Evolutionary conservation across 2,113 vertebrate species (phyloP), one percentile per base, ranked within the genome.

Genomic region (Perca flavescens): DNA sequence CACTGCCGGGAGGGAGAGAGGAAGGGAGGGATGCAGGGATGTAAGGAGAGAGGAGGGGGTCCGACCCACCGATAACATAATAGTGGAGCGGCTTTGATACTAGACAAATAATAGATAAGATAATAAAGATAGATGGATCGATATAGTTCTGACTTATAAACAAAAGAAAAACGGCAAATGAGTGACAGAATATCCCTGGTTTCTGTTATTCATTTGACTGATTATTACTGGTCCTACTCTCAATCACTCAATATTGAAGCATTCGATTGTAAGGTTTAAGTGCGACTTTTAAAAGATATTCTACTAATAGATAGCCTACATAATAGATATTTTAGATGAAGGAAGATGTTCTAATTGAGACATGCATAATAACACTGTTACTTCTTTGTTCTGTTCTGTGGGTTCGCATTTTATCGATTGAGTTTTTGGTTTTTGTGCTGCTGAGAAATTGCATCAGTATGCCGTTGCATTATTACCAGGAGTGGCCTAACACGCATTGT

Each of bases 11-110:
- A 87, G 90, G 80, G 84, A 83, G 49, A 50, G 72, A 74, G 49
- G 56, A 22, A 77, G 57, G 76, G 56, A 68, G 75, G 83, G 90
- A 91, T 84, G 88, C 74, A 77, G 80, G 86, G 92, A 92, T 90
- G 91, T 80, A 36, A 79, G 70, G 67, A 79, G 68, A 82, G 79
- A 76, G 80, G 84, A 65, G 84, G 80, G 74, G 84, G 88, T 53
- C 49, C 15, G 64, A 66, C 46, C 25, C 36, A 66, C 21, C 49
- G 72, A 85, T 54, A 62, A 82, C 60, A 67, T 15, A 43, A 65
- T 66, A 84, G 22, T 54, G 79, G 64, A 62, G 47, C 50, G 71
- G 34, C 16, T 84, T 43, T 76, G 19, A 73, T 84, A 68, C 79
- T 50, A 57, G 6, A 13, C 43, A 49, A 22, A 80, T 50, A 14